Evolutionary conservation across 2,113 vertebrate genomes (phyloP).

Genomic region (Nannobrachium achirus): DNA sequence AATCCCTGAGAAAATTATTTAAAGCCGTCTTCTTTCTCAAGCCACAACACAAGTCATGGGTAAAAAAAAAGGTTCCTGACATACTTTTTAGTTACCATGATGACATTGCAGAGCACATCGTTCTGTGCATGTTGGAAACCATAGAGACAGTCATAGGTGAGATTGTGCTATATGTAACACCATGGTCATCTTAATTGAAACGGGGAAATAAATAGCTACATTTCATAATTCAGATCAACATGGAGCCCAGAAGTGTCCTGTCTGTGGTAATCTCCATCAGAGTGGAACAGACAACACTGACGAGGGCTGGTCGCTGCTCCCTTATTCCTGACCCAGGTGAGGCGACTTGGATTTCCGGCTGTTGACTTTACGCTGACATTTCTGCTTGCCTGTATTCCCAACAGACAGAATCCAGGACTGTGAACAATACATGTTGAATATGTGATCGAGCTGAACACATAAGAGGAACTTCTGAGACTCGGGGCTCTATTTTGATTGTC

Average conservation of each 20-base stretch:
- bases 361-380: constrained; percentile 87
- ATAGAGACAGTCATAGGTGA: constrained; percentile 81
- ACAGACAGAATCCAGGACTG: constrained; percentile 14
- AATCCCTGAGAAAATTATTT: constrained; percentile 77
- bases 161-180: constrained; percentile 37
- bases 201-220: constrained; percentile 64
- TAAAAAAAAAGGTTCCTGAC: constrained; percentile 50
- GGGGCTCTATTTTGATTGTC: too few relatives aligned
- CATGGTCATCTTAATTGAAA: constrained; percentile 40
- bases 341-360: constrained; percentile 95
- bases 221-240: constrained; percentile 82
- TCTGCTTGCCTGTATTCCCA: constrained; percentile 84
- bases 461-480: too few relatives aligned
- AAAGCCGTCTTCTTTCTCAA: constrained; percentile 81
- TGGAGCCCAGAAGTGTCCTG: constrained; percentile 86
- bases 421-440: too few relatives aligned
- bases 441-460: too few relatives aligned
- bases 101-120: constrained; percentile 59
- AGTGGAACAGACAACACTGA: constrained; percentile 97
- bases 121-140: constrained; percentile 73
- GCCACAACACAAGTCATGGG: constrained; percentile 74
- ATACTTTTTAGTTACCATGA: constrained; percentile 49
- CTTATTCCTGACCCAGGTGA: constrained; percentile 89
- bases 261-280: constrained; percentile 96
- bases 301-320: constrained; percentile 88